Evolutionary conservation across 1,140 invertebrate species (phyloP).

Genomic region (Epicauta chinensis): DNA sequence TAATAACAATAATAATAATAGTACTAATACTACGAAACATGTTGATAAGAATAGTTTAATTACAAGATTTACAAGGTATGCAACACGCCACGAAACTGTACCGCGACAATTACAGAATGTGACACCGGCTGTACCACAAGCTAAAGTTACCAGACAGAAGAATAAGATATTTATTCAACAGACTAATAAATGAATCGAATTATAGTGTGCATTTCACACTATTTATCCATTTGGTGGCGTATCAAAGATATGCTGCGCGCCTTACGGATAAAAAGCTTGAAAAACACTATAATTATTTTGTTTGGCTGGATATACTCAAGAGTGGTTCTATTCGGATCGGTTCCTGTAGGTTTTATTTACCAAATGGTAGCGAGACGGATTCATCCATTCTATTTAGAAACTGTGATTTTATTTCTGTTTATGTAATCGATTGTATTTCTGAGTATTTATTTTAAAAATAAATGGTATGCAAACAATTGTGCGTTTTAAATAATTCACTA

Average conservation of each 20-base stretch:
- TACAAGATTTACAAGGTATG: constrained; percentile 33
- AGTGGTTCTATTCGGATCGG: no score
- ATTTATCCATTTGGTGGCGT: no score
- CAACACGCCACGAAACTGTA: constrained; percentile 44
- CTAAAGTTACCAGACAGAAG: constrained; percentile 67
- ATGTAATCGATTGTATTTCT: neutral
- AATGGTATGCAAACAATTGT: no score
- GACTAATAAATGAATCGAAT: constrained; percentile 34
- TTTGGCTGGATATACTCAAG: no score
- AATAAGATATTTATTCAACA: constrained; percentile 73
- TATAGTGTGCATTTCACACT: no score
- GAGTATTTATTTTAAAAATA: neutral
- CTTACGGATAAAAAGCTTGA: no score
- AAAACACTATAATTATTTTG: no score
- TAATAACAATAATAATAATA: neutral
- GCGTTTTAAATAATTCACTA: no score
- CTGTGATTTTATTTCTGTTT: neutral
- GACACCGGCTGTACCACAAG: constrained; percentile 52
- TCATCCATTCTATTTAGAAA: no score
- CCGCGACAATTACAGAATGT: constrained; percentile 49
- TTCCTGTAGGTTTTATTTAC: no score
- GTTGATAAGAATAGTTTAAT: constrained; percentile 36
- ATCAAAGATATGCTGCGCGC: no score
- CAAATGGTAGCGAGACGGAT: no score
- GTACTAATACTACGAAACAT: constrained; percentile 19